phyloP scores from a whole-genome alignment of 2,888 invertebrate genomes.

The Drosophila limbata region DNA sequence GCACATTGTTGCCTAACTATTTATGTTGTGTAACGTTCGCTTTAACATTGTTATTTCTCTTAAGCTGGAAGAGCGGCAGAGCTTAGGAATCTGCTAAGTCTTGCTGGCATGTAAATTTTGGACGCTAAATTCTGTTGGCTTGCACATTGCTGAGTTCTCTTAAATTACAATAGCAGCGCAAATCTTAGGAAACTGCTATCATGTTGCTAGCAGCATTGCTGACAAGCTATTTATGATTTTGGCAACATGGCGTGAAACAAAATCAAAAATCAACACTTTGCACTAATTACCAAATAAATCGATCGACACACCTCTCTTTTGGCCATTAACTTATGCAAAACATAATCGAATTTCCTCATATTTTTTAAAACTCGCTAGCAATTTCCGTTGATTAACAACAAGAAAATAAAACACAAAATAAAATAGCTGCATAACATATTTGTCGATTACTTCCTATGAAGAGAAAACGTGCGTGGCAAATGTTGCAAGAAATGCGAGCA shows the following conservation, averaged over 20 bases:
- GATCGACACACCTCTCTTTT: constrained; percentile 26
- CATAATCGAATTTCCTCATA: constrained; percentile 66
- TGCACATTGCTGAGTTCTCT: neutral
- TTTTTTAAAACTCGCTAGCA: constrained; percentile 47
- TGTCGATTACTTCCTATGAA: constrained; percentile 69
- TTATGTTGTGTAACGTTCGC: no score
- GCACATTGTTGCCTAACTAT: neutral
- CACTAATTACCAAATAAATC: constrained; percentile 42
- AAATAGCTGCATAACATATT: constrained; percentile 49
- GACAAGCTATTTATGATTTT: neutral
- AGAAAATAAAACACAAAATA: constrained; percentile 26
- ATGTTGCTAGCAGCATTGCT: constrained; percentile 26
- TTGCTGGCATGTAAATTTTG: constrained; percentile 21
- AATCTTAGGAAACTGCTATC: neutral
- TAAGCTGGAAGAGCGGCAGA: constrained; percentile 27
- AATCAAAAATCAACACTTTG: constrained; percentile 1
- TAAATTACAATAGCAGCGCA: constrained; percentile 34
- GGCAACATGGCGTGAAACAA: neutral
- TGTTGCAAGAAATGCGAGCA: constrained; percentile 75
- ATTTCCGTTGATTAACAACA: constrained; percentile 68
- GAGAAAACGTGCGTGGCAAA: constrained; percentile 57
- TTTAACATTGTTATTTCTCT: neutral
- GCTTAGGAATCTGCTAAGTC: neutral
- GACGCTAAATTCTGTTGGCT: neutral
- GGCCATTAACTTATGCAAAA: constrained; percentile 66